Percentiles rank a stretch among this genome's conserved stretches.
Evolutionary conservation across 2,113 vertebrate genomes (phyloP).

Genomic region (Hyla sarda): DNA sequence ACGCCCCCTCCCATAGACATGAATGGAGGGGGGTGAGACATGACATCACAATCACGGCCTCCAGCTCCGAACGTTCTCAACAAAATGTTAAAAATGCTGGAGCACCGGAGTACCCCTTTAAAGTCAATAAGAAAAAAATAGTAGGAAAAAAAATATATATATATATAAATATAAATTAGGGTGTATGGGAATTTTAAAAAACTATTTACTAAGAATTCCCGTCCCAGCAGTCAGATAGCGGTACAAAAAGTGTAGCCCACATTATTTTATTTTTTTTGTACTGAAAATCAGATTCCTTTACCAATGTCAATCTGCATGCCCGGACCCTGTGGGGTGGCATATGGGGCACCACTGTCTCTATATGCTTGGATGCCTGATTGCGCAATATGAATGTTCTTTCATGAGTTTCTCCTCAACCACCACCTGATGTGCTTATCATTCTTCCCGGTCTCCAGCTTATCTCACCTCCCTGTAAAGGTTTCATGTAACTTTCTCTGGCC

Average conservation of each 20-base stretch:
- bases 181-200: neutral
- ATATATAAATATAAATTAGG: too few relatives aligned
- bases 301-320: too few relatives aligned
- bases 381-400: too few relatives aligned
- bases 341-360: neutral
- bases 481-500: constrained; percentile 14
- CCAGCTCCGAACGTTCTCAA: too few relatives aligned
- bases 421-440: neutral
- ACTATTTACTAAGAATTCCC: neutral
- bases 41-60: too few relatives aligned
- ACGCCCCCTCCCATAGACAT: too few relatives aligned
- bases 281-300: too few relatives aligned
- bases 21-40: too few relatives aligned
- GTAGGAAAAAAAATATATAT: neutral
- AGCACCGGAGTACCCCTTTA: neutral
- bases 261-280: too few relatives aligned
- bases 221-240: neutral
- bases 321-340: too few relatives aligned
- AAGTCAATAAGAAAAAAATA: neutral
- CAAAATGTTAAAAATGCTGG: neutral
- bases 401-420: neutral
- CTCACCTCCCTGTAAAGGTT: neutral
- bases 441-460: neutral
- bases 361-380: too few relatives aligned
- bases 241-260: neutral